phyloP scores from a whole-genome alignment of 2,113 vertebrate species.

The Panthera tigris region DNA sequence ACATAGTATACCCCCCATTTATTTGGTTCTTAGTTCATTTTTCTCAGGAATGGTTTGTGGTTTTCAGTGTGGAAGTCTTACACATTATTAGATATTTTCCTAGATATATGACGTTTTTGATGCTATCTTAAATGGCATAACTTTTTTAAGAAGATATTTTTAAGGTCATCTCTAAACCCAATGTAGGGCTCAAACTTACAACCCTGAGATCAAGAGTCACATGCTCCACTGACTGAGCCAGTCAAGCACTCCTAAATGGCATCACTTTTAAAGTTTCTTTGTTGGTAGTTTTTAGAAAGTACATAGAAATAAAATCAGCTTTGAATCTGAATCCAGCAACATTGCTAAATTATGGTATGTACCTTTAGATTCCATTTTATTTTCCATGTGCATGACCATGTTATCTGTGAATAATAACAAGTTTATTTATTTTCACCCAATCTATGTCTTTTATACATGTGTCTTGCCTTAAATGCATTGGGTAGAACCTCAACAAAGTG shows the following conservation, averaged over 20 bases:
- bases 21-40: not conserved
- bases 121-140: not conserved
- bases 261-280: not conserved
- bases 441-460: not conserved
- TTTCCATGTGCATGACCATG: not conserved
- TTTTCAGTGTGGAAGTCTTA: not conserved
- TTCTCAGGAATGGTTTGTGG: not conserved
- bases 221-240: too few relatives aligned
- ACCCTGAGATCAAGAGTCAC: too few relatives aligned
- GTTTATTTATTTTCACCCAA: not conserved
- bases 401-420: not conserved
- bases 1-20: not conserved
- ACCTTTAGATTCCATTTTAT: not conserved
- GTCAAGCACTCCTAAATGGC: not conserved
- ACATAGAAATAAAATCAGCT: not conserved
- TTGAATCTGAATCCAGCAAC: not conserved
- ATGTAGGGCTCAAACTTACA: not conserved
- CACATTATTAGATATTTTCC: not conserved
- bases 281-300: not conserved
- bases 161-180: not conserved
- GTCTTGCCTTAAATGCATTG: not conserved
- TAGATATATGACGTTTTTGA: not conserved
- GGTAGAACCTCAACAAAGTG: not conserved
- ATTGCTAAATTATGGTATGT: not conserved
- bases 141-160: not conserved